Evolutionary conservation across 2,113 vertebrate species (phyloP).

Genomic region (Atlantisia rogersi): DNA sequence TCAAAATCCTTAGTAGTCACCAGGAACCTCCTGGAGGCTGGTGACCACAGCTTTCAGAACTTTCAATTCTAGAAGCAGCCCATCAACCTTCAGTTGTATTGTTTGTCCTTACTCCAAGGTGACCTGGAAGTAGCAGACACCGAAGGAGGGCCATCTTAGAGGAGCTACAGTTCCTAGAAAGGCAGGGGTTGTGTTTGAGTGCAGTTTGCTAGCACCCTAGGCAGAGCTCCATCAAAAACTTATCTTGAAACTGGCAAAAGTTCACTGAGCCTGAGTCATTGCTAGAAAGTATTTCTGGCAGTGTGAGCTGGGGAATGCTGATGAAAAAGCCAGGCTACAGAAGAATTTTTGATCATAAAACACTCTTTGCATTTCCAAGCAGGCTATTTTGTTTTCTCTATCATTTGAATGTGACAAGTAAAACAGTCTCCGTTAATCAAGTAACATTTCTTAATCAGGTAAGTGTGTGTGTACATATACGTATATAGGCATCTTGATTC

Average conservation of each 20-base stretch:
- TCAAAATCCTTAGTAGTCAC: not conserved
- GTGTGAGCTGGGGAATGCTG: not conserved
- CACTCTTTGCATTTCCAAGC: not conserved
- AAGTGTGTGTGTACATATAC: not conserved
- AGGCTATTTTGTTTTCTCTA: not conserved
- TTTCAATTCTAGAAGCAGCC: not conserved
- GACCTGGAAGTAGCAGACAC: not conserved
- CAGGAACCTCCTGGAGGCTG: not conserved
- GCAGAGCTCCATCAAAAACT: not conserved
- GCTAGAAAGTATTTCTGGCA: not conserved
- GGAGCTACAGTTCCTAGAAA: not conserved
- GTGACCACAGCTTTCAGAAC: not conserved
- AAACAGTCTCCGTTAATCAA: not conserved
- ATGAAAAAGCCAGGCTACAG: not conserved
- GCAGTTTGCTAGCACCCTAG: not conserved
- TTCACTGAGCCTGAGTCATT: not conserved
- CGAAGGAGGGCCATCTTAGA: not conserved
- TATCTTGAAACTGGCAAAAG: not conserved
- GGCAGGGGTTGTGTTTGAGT: not conserved
- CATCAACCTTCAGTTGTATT: not conserved
- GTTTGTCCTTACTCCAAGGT: not conserved
- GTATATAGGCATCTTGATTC: not conserved
- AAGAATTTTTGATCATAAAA: not conserved
- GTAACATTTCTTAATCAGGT: not conserved
- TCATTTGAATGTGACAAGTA: not conserved